phyloP scores from a whole-genome alignment of 2,888 invertebrate genomes.

The Chrysolina haemoptera region DNA sequence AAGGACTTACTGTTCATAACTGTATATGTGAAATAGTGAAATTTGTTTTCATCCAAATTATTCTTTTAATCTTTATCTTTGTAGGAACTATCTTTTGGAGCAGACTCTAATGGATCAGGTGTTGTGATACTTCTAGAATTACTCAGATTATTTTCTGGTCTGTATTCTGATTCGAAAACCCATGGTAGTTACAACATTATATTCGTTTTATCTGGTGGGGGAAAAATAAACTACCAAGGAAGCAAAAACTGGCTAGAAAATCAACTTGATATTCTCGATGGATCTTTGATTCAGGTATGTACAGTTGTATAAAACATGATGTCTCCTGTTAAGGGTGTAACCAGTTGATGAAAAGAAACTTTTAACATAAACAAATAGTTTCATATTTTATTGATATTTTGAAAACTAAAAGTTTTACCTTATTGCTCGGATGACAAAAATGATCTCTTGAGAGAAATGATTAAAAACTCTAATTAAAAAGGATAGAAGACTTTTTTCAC shows the following conservation, averaged over 20 bases:
- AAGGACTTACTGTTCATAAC: no score
- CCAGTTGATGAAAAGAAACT: no score
- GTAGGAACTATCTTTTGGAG: constrained; percentile 89
- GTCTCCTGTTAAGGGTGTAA: no score
- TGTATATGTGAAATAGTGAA: no score
- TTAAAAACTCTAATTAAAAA: no score
- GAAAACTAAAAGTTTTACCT: no score
- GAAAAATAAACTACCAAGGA: constrained; percentile 94
- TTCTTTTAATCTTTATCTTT: constrained; percentile 37
- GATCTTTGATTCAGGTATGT: constrained; percentile 80
- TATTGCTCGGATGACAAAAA: no score
- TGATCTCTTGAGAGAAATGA: no score
- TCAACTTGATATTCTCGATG: constrained; percentile 85
- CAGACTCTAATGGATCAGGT: constrained; percentile 95
- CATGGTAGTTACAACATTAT: constrained; percentile 85
- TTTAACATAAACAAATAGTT: no score
- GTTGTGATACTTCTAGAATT: constrained; percentile 90
- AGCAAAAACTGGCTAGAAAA: constrained; percentile 97
- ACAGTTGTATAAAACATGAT: background rate
- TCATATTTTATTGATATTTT: no score
- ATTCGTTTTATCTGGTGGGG: constrained; percentile 92
- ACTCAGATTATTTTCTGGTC: constrained; percentile 88
- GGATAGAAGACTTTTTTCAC: no score
- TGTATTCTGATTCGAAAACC: constrained; percentile 82
- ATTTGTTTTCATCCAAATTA: background rate